Evolutionary conservation across 2,888 invertebrate species (phyloP), one percentile per base, ranked within the genome.

Genomic region (Drosophila anomalipes): DNA sequence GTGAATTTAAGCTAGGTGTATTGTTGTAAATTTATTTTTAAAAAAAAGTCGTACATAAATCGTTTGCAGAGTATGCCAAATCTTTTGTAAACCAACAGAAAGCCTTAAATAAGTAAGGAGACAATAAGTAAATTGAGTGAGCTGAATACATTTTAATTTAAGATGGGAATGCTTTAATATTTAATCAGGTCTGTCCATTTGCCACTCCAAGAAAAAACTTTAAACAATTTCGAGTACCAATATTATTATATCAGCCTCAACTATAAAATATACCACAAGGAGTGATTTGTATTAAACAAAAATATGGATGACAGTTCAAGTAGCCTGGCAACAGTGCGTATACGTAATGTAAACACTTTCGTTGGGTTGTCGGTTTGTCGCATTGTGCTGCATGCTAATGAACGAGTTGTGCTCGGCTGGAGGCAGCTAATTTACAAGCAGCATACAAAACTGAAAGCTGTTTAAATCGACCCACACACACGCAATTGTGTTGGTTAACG

Each of bases 281-380:
- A 44, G 6, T 14, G 44, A 44, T 22, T 14, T 22, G 22, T 12
- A 22, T 22, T 44, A 44, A 12, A 1, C 3, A 22, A 16, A 47
- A 47, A 47, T 16, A 47, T 57, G 28, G 37, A 32, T 26, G 7
- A 47, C 22, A 47, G 16, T 26, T 47, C 9, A 16, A 47, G 16
- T 47, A 16, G 37, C 16, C 39, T 26, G 58, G 26, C 79, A 69
- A 73, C 66, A 22, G 44, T 82, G 89, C 85, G 85, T 85, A 85
- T 88, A 63, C 63, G 56, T 86, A 79, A 88, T 72, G 68, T 32
- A 39, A 59, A 35, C 54, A 66, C 57, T 66, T 69, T 69, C 74
- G 56, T 66, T 69, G 44, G 49, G 32, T 83, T 73, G 82, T 57
- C 41, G 47, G 16, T 10, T 54, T 41, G 52, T 37, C 62, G 57